These are phyloP conservation scores for Hoplodrina blanda DNA, from an alignment of 2,888 invertebrate species.

Conservation along the genomic window DNA sequence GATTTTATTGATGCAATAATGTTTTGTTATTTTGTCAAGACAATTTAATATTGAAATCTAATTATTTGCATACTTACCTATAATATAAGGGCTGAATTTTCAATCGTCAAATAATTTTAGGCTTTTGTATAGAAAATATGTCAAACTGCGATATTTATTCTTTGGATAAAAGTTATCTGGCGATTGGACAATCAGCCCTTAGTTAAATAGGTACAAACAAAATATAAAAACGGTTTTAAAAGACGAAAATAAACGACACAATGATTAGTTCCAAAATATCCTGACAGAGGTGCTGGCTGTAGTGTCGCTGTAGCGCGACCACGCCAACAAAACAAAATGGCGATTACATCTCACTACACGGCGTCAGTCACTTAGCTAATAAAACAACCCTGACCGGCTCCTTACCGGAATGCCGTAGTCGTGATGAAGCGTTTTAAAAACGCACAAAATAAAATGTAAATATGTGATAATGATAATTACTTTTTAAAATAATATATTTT, in stretches of 20 bases:
- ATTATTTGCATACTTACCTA: not conserved
- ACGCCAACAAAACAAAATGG: constrained; percentile 12
- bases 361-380: constrained; percentile 44
- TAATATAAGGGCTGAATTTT: not conserved
- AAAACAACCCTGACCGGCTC: constrained; percentile 31
- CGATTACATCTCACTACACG: constrained; percentile 34
- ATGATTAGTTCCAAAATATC: not conserved
- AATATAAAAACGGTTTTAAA: not conserved
- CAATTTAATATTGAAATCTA: constrained; percentile 10
- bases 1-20: constrained; percentile 13
- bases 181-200: not conserved
- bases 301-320: not conserved
- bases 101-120: no score
- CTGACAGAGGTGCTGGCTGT: constrained; percentile 8
- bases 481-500: constrained; percentile 41
- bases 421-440: constrained; percentile 52
- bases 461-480: constrained; percentile 62
- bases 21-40: constrained; percentile 16
- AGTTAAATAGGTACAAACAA: not conserved
- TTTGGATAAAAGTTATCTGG: no score
- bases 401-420: constrained; percentile 13
- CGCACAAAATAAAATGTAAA: constrained; percentile 58
- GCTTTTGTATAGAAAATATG: no score
- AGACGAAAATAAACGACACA: constrained; percentile 8
- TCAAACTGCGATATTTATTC: no score